Conservation (phyloP, 2,888 invertebrate species). For the Dryomyza anilis region DNA sequence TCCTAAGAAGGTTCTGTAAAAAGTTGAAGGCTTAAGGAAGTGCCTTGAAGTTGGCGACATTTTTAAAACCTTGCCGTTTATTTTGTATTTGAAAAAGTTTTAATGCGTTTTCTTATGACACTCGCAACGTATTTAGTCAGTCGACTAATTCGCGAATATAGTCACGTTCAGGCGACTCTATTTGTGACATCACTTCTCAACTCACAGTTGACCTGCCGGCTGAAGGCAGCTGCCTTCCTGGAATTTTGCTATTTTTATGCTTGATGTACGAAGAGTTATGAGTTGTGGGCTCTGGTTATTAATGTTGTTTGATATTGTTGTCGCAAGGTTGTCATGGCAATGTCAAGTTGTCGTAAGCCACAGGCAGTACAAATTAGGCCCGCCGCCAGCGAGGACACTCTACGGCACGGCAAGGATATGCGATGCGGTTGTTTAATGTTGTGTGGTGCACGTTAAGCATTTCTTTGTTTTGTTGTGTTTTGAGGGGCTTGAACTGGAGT, state of each 20-base stretch:
- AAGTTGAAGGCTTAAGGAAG: too few species aligned
- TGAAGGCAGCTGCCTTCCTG: too few species aligned
- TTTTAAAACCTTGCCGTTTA: neutral
- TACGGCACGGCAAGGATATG: neutral
- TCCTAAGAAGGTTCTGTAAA: too few species aligned
- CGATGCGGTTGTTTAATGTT: too few species aligned
- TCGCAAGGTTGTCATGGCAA: neutral
- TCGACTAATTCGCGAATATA: too few species aligned
- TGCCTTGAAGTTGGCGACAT: neutral
- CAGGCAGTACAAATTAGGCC: constrained; percentile 5
- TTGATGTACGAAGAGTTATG: constrained; percentile 9
- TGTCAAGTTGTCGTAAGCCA: neutral
- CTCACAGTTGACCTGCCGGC: too few species aligned
- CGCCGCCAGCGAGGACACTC: constrained; percentile 2
- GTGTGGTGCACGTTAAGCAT: too few species aligned
- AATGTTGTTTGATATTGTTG: neutral
- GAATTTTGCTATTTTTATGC: constrained; percentile 10
- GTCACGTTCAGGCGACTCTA: too few species aligned
- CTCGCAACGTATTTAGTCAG: neutral
- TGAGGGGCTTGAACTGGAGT: neutral
- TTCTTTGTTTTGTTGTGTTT: neutral
- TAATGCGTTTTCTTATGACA: neutral
- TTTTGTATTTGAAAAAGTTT: constrained; percentile 5
- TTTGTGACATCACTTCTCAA: too few species aligned
- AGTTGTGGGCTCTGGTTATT: neutral